Evolutionary conservation across 2,797 vertebrate species (phyloP).

Genomic region (Microhierax caerulescens): DNA sequence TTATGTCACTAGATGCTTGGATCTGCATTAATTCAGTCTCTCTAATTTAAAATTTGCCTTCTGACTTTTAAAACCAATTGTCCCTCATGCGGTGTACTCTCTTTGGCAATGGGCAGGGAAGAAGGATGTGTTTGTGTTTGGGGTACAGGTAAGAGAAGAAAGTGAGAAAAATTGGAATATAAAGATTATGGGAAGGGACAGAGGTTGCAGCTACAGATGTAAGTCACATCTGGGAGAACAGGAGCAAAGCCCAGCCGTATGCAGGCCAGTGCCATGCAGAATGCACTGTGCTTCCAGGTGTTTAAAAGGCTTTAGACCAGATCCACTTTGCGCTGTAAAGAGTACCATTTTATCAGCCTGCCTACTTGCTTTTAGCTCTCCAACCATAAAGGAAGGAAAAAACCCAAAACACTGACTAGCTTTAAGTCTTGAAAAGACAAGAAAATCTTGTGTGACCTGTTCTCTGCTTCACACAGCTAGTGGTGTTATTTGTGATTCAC

Average conservation of each 20-base stretch:
- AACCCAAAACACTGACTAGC: not conserved
- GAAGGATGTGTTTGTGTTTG: not conserved
- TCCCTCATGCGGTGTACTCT: accelerated
- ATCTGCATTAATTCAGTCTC: not conserved
- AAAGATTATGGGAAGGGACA: not conserved
- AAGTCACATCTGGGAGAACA: not conserved
- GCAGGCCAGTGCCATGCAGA: not conserved
- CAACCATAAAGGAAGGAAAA: not conserved
- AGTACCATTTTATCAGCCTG: not conserved
- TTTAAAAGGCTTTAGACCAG: not conserved
- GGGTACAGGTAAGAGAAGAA: not conserved
- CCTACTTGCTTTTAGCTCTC: not conserved
- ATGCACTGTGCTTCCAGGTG: not conserved
- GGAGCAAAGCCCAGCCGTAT: not conserved
- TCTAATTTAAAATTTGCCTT: not conserved
- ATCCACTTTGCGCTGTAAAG: not conserved
- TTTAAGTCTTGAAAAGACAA: not conserved
- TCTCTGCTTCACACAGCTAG: not conserved
- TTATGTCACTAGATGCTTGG: not conserved
- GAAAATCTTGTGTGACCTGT: accelerated
- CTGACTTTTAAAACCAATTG: not conserved
- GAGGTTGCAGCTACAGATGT: not conserved
- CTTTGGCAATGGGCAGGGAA: not conserved
- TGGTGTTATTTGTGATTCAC: not conserved
- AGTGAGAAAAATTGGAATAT: not conserved